phyloP scores from a whole-genome alignment of 2,888 invertebrate genomes.

The Cephus rjabovi region DNA sequence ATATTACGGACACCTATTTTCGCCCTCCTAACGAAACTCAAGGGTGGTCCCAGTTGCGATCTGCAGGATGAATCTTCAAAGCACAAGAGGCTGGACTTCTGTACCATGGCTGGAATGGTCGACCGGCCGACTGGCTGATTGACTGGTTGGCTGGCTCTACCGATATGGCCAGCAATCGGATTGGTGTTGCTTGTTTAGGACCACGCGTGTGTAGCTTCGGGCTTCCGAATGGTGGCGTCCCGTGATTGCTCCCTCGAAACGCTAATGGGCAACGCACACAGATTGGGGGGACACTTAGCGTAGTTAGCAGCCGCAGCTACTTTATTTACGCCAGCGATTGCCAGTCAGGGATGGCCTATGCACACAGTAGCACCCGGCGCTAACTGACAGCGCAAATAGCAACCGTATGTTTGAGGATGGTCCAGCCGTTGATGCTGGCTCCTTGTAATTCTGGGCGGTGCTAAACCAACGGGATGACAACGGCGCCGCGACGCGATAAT shows the following conservation, averaged over 20 bases:
- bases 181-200: slow-evolving; percentile 43
- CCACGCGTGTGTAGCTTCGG: slow-evolving; percentile 15
- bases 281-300: slow-evolving; percentile 55
- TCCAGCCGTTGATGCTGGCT: slow-evolving; percentile 27
- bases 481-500: background rate
- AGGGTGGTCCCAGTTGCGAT: background rate
- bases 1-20: background rate
- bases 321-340: slow-evolving; percentile 48
- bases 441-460: slow-evolving; percentile 21
- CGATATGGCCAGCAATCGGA: slow-evolving; percentile 13
- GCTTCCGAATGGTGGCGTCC: slow-evolving; percentile 26
- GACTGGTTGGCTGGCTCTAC: background rate
- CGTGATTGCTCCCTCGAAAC: slow-evolving; percentile 32
- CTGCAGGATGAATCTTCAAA: background rate
- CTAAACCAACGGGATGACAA: slow-evolving; percentile 34
- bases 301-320: slow-evolving; percentile 50
- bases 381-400: slow-evolving; percentile 50
- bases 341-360: slow-evolving; percentile 2
- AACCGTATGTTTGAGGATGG: slow-evolving; percentile 34
- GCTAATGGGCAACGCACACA: slow-evolving; percentile 49
- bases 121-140: background rate
- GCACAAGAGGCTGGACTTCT: background rate
- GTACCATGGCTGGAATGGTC: background rate
- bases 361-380: slow-evolving; percentile 23
- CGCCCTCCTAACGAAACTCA: background rate